These are phyloP conservation scores for Belgica antarctica DNA, from an alignment of 2,888 invertebrate genomes.

Conservation along the genomic window DNA sequence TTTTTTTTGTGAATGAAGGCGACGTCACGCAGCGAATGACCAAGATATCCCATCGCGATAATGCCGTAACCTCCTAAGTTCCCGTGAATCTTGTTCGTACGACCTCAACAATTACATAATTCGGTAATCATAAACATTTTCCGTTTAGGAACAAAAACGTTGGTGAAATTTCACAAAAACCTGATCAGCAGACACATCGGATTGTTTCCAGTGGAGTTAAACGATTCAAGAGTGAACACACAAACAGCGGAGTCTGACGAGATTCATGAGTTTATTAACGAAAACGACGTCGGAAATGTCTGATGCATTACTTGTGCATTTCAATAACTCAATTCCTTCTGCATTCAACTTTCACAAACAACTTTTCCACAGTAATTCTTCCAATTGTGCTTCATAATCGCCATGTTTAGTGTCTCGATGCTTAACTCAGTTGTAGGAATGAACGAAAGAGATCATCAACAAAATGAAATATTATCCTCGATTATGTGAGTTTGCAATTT, in stretches of 20 bases:
- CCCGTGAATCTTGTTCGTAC: conserved; percentile 1
- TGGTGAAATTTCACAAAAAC: neutral
- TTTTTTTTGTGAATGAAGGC: neutral
- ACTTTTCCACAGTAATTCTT: conserved; percentile 32
- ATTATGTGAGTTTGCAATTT: neutral
- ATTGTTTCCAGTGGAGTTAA: neutral
- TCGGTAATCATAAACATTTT: conserved; percentile 13
- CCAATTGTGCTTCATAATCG: neutral
- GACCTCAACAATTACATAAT: conserved; percentile 16
- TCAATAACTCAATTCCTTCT: conserved; percentile 25
- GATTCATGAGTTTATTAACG: neutral
- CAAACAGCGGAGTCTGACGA: neutral
- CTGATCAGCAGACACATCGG: neutral
- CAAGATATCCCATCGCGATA: conserved; percentile 5
- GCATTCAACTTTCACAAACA: conserved; percentile 41
- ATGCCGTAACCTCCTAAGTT: too few relatives aligned
- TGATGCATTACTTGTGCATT: conserved; percentile 15
- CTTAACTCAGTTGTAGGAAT: conserved; percentile 26
- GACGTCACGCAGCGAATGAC: neutral
- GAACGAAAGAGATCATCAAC: too few relatives aligned
- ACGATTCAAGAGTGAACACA: neutral
- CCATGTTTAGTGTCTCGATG: neutral
- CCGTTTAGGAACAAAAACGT: too few relatives aligned
- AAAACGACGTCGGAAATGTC: neutral
- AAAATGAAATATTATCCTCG: conserved; percentile 5